Base-by-base conservation (phyloP, 2,888 invertebrate species). In the Agrochola litura region DNA sequence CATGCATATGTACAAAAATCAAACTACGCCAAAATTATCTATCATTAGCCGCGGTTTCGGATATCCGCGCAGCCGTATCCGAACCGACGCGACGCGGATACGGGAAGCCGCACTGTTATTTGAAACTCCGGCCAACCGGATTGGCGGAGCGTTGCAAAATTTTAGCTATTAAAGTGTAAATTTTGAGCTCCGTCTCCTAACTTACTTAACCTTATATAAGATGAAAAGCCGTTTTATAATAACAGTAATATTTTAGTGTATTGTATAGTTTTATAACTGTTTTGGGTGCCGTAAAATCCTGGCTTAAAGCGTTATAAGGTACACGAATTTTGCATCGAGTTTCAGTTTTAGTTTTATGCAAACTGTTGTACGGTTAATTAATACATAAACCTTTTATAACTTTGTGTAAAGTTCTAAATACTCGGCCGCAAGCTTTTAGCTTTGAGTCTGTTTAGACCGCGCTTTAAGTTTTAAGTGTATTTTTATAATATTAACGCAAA, bases 131-230 rank as follows among this genome's bases (percentile, higher is more conserved):
- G 77, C 73, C 68, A 64, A 67, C 77, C 77, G 76, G 78, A 85
- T 81, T 83, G 80, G 79, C 49, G 30, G 72, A 77, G 77, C 81
- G 80, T 81, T 78, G 78, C 84, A 76, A 87, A 84, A 81, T 87
- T 86, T 86, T 69, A 79, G 77, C 88, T 77, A 87, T 87, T 86
- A 86, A 87, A 84, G 84, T 87, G 86, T 82, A 87, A 87, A 87
- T 87, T 85, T 87, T 66, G 84, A 80, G 82, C 80, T 80, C 73
- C 77, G 52, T 78, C 77, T 85, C 72, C 52, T 72, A 86, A 86
- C 73, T 86, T 80, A 83, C 76, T 82, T 79, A 80, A 82, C 79
- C 79, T 75, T 64, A 87, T 84, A 87, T 86, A 86, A 80, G 41
- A 77, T 25, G 61, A 58, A 79, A 76, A 74, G 71, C 72, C 77